These are phyloP conservation scores for Phoebastria nigripes DNA, from an alignment of 2,797 vertebrate genomes.

Conservation along the genomic window DNA sequence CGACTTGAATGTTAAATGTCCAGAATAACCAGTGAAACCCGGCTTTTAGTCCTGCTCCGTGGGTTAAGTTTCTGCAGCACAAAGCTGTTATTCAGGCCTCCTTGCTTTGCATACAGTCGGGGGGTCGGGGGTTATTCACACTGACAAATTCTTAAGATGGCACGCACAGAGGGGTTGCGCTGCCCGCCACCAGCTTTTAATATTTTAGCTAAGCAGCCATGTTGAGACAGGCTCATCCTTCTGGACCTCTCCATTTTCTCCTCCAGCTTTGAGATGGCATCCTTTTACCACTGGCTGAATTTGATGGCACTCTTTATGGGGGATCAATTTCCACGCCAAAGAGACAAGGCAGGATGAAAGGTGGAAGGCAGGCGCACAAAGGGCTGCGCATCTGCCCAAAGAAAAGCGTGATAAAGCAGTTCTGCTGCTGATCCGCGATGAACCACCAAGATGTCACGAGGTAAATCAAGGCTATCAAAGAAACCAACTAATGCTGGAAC, in stretches of 20 bases:
- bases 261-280: conserved; percentile 70
- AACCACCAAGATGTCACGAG: not conserved
- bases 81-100: conserved; percentile 75
- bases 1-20: conserved; percentile 73
- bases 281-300: conserved; percentile 71
- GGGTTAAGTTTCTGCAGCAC: conserved; percentile 63
- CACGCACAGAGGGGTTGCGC: conserved; percentile 61
- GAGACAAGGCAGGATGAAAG: conserved; percentile 53
- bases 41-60: conserved; percentile 62
- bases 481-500: not conserved
- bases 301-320: conserved; percentile 70
- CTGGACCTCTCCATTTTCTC: not conserved
- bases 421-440: not conserved
- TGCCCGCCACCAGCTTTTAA: conserved; percentile 51
- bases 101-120: conserved; percentile 83
- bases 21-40: conserved; percentile 69
- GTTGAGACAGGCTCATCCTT: conserved; percentile 48
- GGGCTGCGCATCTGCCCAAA: not conserved
- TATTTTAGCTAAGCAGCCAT: conserved; percentile 61
- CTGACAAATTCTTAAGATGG: conserved; percentile 79
- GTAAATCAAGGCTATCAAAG: not conserved
- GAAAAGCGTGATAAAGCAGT: not conserved
- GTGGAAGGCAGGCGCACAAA: conserved; percentile 17
- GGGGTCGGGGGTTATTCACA: conserved; percentile 83
- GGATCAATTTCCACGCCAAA: conserved; percentile 72